Base-by-base conservation (phyloP, 1,140 invertebrate species). In the Neodiprion fabricii region DNA sequence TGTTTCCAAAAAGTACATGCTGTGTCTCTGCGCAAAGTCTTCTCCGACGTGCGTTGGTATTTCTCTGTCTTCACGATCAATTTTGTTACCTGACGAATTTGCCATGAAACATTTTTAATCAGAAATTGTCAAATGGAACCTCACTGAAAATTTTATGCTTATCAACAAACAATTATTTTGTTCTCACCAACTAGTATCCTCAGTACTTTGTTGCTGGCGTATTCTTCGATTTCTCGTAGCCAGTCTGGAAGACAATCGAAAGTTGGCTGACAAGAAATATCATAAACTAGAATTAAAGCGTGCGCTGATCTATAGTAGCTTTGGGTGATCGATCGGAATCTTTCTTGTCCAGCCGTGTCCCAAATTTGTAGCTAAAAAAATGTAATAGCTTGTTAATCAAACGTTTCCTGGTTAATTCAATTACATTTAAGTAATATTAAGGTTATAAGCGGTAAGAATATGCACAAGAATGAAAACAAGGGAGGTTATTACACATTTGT, bases 1-100 rank as follows among this genome's bases (percentile, higher is more conserved):
- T 40, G 98, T 99, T 91, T 99, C 98, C 84, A 99, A 92, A 88
- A 99, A 98, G 87, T 97, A 97, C 97, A 99, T 99, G 79, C 96
- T 95, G 86, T 98, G 96, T 79, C 95, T 91, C 84, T 96, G 94
- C 61, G 97, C 96, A 92, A 98, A 99, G 85, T 98, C 95, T 89
- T 98, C 95, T n/a, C 96, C 97, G 67, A 98, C 96, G 85, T 96
- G 93, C 11, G 93, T 93, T 9, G 97, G 97, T 83, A 99, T 97
- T 91, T 98, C 97, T 80, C 96, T 91, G 84, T 98, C 96, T 85
- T 98, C 96, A 78, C 96, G 91, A 87, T 99, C 97, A 82, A 96
- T 98, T 91, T 99, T 99, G 88, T 99, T 99, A 77, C 96, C 96
- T 96, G 82, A 76, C 65, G 11, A 69, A 12, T 69, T 23, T 7